phyloP scores from a whole-genome alignment of 1,140 invertebrate species.

The Drosophila micromelanica region DNA sequence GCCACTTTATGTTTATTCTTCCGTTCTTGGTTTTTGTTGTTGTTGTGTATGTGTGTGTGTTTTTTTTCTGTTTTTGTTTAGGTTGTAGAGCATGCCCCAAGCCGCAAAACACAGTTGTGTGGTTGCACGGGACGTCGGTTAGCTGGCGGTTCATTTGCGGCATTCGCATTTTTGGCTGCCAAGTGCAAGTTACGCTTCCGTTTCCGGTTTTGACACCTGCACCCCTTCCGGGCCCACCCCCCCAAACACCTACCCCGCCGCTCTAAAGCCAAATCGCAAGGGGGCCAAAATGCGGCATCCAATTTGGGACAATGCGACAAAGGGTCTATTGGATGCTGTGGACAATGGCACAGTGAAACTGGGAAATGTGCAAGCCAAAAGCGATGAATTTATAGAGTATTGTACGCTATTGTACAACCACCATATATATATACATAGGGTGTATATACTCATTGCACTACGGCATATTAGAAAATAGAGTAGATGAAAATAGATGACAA shows the following conservation, averaged over 20 bases:
- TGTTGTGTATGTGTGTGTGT: too few species aligned
- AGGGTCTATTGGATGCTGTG: background rate
- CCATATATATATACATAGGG: too few species aligned
- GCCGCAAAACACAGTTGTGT: constrained; percentile 34
- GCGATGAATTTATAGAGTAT: background rate
- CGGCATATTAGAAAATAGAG: too few species aligned
- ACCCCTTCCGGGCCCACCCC: background rate
- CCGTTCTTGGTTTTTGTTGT: background rate
- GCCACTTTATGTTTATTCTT: background rate
- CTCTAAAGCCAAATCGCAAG: background rate
- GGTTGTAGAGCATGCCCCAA: constrained; percentile 12
- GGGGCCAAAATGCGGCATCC: constrained; percentile 12
- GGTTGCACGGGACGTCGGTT: constrained; percentile 13
- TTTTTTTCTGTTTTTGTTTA: background rate
- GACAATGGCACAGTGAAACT: background rate
- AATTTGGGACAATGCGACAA: constrained; percentile 4
- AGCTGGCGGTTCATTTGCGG: constrained; percentile 15
- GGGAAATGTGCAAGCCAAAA: background rate
- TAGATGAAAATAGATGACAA: background rate
- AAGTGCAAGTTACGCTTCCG: constrained; percentile 46
- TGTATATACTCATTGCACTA: too few species aligned
- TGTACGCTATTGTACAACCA: too few species aligned
- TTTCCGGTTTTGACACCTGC: constrained; percentile 53
- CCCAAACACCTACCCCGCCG: background rate
- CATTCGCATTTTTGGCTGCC: constrained; percentile 22